Conservation (phyloP, 1,140 invertebrate species). For the Aphelinus atriplicis region DNA sequence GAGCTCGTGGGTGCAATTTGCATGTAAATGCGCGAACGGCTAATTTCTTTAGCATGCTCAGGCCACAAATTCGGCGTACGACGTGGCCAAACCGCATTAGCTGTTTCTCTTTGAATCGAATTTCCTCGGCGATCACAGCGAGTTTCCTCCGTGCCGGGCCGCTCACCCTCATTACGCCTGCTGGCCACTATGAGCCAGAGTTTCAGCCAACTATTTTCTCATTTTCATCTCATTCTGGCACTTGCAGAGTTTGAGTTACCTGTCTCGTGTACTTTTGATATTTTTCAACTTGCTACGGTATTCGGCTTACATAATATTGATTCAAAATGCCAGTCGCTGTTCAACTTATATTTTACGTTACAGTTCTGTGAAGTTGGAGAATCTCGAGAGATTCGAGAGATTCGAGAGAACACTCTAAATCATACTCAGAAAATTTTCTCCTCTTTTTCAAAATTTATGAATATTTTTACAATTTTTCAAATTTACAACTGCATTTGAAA, state of each 20-base stretch:
- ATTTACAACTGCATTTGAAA: too few species aligned
- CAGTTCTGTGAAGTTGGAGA: too few species aligned
- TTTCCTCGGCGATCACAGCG: constrained; percentile 1
- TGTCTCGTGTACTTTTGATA: too few species aligned
- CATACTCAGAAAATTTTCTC: too few species aligned
- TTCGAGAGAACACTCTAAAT: too few species aligned
- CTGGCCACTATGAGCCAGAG: neutral
- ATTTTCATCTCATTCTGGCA: neutral
- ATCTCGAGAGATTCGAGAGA: too few species aligned
- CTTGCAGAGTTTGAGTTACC: neutral
- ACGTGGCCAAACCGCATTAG: constrained; percentile 12
- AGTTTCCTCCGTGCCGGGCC: neutral
- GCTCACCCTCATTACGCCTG: constrained; percentile 13
- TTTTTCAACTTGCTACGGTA: too few species aligned
- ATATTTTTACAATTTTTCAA: too few species aligned
- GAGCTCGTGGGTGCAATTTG: constrained; percentile 2
- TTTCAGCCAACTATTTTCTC: neutral
- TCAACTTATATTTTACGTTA: too few species aligned
- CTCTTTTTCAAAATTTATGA: too few species aligned
- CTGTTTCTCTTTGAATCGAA: constrained; percentile 12
- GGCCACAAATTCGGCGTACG: constrained; percentile 7
- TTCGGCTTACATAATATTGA: too few species aligned
- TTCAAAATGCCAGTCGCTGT: too few species aligned
- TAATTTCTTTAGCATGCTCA: constrained; percentile 8
- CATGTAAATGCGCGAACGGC: constrained; percentile 9